phyloP scores from a whole-genome alignment of 2,113 vertebrate species.

The Dascyllus trimaculatus region DNA sequence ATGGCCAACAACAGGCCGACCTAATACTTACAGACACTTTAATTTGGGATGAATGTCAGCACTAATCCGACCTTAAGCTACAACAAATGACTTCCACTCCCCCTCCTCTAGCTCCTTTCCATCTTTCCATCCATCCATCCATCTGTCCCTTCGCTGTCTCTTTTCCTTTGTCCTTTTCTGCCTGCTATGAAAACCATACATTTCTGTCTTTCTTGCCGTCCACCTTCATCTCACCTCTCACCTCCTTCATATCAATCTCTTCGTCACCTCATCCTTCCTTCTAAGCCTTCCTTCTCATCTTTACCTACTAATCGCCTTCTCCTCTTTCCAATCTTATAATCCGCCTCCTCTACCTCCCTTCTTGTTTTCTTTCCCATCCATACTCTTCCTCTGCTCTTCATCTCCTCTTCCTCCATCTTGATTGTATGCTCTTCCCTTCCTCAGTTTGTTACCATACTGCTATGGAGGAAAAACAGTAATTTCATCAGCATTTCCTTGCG shows the following conservation, averaged over 20 bases:
- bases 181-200: slow-evolving; percentile 12
- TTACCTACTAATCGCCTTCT: slow-evolving; percentile 5
- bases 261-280: slow-evolving; percentile 9
- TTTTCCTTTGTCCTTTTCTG: slow-evolving; percentile 13
- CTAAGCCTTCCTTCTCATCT: slow-evolving; percentile 9
- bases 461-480: slow-evolving; percentile 37
- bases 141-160: slow-evolving; percentile 15
- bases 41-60: slow-evolving; percentile 68
- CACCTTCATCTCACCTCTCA: slow-evolving; percentile 27
- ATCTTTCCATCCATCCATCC: slow-evolving; percentile 22
- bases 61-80: slow-evolving; percentile 63
- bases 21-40: slow-evolving; percentile 73
- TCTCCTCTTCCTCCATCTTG: slow-evolving; percentile 1
- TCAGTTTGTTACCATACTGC: slow-evolving; percentile 10
- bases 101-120: slow-evolving; percentile 3
- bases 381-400: neutral
- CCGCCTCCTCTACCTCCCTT: slow-evolving; percentile 6
- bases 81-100: slow-evolving; percentile 64
- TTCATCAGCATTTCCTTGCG: slow-evolving; percentile 32
- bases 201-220: slow-evolving; percentile 32
- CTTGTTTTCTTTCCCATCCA: neutral
- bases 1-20: slow-evolving; percentile 22
- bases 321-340: slow-evolving; percentile 29
- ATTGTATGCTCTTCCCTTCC: neutral
- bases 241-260: slow-evolving; percentile 23